phyloP scores from a whole-genome alignment of 2,888 invertebrate species.

The Scaptomyza tumidula region DNA sequence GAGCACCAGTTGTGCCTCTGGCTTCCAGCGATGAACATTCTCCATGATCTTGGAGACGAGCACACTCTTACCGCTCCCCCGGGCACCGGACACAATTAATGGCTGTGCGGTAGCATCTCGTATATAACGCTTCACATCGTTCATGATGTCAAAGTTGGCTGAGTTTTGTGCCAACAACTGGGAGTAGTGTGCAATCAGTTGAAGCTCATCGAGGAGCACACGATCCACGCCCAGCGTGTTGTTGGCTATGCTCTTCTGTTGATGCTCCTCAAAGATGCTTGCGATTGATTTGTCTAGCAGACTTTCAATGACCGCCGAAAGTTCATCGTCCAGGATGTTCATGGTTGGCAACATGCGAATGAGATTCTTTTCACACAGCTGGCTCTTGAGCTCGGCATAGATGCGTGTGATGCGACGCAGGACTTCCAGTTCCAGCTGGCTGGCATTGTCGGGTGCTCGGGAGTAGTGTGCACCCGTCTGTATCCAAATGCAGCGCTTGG shows the following conservation, averaged over 20 bases:
- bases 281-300: slow-evolving; percentile 89
- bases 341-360: slow-evolving; percentile 86
- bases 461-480: slow-evolving; percentile 88
- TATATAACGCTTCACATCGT: slow-evolving; percentile 86
- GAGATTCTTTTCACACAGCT: slow-evolving; percentile 90
- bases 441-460: slow-evolving; percentile 85
- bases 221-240: slow-evolving; percentile 90
- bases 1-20: slow-evolving; percentile 86
- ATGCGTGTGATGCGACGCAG: slow-evolving; percentile 89
- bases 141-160: slow-evolving; percentile 82
- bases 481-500: slow-evolving; percentile 92
- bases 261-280: slow-evolving; percentile 89
- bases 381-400: slow-evolving; percentile 90
- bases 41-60: slow-evolving; percentile 90
- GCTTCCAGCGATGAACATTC: slow-evolving; percentile 87
- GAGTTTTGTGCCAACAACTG: slow-evolving; percentile 88
- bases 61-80: slow-evolving; percentile 94
- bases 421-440: slow-evolving; percentile 88
- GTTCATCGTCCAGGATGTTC: slow-evolving; percentile 83
- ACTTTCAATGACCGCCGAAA: slow-evolving; percentile 87
- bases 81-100: slow-evolving; percentile 90
- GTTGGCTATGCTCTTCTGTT: slow-evolving; percentile 86
- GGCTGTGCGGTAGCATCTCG: slow-evolving; percentile 85
- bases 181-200: slow-evolving; percentile 88
- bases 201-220: slow-evolving; percentile 89